A percentile compares a stretch with the other conserved stretches of the same genome.
These are phyloP conservation scores for Coronaproctus castanopsis DNA, from an alignment of 2,888 invertebrate genomes.

Conservation along the genomic window DNA sequence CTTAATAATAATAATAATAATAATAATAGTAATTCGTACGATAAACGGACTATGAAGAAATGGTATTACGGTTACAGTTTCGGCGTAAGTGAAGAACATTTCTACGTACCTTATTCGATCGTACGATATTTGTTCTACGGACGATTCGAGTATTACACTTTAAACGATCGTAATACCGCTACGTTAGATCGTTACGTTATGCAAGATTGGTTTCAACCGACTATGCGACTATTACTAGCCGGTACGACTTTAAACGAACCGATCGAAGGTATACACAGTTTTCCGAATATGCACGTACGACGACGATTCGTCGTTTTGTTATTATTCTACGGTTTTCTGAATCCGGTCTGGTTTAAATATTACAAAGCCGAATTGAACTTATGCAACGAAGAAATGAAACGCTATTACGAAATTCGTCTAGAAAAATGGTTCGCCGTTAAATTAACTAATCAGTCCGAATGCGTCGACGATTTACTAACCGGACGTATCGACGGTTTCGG, in stretches of 20 bases:
- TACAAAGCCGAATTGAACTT: background rate
- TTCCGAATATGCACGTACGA: background rate
- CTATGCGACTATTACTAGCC: background rate
- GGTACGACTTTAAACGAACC: background rate
- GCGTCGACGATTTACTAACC: background rate
- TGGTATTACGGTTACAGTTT: background rate
- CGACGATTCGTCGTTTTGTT: background rate
- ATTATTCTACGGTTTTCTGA: background rate
- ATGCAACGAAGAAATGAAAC: background rate
- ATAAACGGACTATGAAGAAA: background rate
- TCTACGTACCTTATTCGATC: background rate
- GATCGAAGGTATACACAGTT: background rate
- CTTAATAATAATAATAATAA: too few relatives aligned
- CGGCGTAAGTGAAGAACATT: background rate
- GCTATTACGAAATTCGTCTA: background rate
- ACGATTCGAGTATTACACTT: background rate
- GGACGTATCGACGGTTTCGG: background rate
- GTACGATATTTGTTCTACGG: background rate
- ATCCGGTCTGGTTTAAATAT: background rate
- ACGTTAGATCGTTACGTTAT: background rate
- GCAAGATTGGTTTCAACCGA: background rate
- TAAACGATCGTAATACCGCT: background rate
- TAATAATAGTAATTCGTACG: too few relatives aligned
- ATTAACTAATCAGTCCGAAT: background rate
- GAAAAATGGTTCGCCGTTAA: background rate